Conservation (phyloP, 2,797 vertebrate genomes). For the Natrix natrix region DNA sequence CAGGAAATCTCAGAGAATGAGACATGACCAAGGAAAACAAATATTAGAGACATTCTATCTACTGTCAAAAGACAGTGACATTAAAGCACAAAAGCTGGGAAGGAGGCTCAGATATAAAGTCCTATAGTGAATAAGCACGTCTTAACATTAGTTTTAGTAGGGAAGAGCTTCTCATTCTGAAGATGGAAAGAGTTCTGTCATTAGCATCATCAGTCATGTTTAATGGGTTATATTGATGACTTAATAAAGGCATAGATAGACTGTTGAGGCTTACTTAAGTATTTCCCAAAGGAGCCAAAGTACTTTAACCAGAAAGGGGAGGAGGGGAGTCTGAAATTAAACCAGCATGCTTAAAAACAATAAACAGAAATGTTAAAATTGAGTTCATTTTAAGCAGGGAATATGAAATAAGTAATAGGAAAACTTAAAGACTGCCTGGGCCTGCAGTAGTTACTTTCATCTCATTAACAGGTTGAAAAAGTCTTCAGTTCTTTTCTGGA, state of each 20-base stretch:
- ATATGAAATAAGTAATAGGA: neutral
- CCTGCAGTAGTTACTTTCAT: neutral
- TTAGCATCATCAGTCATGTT: neutral
- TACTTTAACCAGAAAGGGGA: neutral
- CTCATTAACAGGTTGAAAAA: neutral
- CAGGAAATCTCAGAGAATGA: neutral
- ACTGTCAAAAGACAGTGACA: neutral
- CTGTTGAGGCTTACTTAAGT: neutral
- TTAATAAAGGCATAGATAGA: neutral
- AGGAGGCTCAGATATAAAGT: neutral
- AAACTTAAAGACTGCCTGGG: neutral
- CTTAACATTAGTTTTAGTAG: neutral
- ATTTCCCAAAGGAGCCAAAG: neutral
- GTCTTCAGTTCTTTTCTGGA: neutral
- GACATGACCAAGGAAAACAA: neutral
- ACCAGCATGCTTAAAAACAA: neutral
- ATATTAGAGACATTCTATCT: neutral
- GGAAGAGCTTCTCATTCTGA: neutral
- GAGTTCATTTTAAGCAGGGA: neutral
- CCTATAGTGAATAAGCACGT: neutral
- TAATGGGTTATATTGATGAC: neutral
- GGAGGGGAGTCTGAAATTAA: neutral
- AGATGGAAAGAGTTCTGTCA: neutral
- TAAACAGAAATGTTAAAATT: neutral
- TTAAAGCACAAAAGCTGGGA: neutral